Percentiles rank a stretch among this genome's conserved stretches.
Evolutionary conservation across 2,797 vertebrate genomes (phyloP).

Genomic region (Nasua narica): DNA sequence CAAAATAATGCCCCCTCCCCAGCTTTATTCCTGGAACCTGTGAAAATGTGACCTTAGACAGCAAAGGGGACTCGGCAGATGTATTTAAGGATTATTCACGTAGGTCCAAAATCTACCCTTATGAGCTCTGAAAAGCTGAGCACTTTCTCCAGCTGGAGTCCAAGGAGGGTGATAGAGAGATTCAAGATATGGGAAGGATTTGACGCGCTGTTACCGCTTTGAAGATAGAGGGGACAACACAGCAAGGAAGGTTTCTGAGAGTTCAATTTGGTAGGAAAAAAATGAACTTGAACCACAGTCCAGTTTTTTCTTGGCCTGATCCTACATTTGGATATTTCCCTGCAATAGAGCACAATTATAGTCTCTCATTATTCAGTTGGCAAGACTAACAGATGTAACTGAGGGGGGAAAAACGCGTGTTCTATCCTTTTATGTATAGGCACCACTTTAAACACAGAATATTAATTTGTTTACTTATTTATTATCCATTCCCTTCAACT

Average conservation of each 20-base stretch:
- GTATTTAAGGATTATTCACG: background rate
- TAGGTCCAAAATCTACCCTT: background rate
- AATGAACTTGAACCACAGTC: background rate
- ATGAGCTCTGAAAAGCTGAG: slow-evolving; percentile 1
- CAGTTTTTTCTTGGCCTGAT: background rate
- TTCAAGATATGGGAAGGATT: background rate
- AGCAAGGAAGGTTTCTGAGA: background rate
- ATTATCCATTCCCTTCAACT: background rate
- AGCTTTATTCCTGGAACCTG: background rate
- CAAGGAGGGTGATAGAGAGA: background rate
- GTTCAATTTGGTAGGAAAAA: background rate
- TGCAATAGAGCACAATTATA: background rate
- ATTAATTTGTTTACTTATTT: background rate
- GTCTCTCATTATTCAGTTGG: background rate
- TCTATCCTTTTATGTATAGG: background rate
- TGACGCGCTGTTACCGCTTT: background rate
- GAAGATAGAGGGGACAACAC: background rate
- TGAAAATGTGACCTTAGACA: background rate
- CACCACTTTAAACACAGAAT: slow-evolving; percentile 3
- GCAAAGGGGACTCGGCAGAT: background rate
- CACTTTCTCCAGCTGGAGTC: background rate
- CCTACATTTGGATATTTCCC: slow-evolving; percentile 6
- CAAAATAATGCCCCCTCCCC: background rate
- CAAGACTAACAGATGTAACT: background rate
- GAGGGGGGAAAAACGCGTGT: background rate